Conservation (phyloP, 2,888 invertebrate species). For the Megamerina dolium region DNA sequence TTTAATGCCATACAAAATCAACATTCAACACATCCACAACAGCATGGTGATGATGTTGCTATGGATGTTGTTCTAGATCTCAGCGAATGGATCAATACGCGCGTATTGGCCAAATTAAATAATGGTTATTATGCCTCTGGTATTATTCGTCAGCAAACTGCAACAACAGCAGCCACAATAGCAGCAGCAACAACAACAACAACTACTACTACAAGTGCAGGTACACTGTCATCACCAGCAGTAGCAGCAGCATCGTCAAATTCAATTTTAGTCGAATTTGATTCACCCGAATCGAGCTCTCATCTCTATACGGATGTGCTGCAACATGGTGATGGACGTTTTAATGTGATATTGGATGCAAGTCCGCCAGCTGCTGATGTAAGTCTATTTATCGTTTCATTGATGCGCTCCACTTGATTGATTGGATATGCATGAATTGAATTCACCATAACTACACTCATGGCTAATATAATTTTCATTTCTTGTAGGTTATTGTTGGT, state of each 20-base stretch:
- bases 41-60: conserved; percentile 47
- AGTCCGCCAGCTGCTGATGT: conserved; percentile 82
- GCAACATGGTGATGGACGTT: conserved; percentile 60
- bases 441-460: background rate
- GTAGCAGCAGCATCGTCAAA: conserved; percentile 49
- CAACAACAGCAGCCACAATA: background rate
- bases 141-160: conserved; percentile 61
- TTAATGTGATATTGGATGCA: conserved; percentile 88
- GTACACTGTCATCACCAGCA: conserved; percentile 13
- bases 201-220: conserved; percentile 4
- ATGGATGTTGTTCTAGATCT: conserved; percentile 79
- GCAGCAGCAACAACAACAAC: conserved; percentile 9
- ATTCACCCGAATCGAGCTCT: conserved; percentile 65
- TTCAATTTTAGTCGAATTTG: conserved; percentile 76
- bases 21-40: conserved; percentile 50
- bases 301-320: conserved; percentile 72
- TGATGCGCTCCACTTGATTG: no score
- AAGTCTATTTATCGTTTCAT: conserved; percentile 18
- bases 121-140: conserved; percentile 82
- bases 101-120: conserved; percentile 82
- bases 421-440: conserved; percentile 3
- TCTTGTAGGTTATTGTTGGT: conserved; percentile 64
- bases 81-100: conserved; percentile 88
- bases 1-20: conserved; percentile 28
- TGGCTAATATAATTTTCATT: background rate